Percentiles rank a stretch among this genome's conserved stretches.
Evolutionary conservation across 2,888 invertebrate species (phyloP).

Genomic region (Serrognathus titanus): DNA sequence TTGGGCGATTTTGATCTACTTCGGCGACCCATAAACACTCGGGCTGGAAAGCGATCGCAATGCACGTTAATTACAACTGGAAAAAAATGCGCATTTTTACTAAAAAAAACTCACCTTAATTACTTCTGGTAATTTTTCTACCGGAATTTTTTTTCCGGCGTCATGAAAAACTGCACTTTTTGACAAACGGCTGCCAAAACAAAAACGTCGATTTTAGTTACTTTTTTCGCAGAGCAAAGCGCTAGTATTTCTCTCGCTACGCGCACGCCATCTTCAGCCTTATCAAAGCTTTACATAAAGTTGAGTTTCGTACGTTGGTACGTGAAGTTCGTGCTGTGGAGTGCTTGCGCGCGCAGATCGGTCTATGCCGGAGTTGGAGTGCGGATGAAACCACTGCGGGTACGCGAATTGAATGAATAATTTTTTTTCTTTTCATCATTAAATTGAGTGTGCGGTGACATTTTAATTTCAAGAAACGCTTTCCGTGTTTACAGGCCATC

Average conservation of each 20-base stretch:
- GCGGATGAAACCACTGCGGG: constrained; percentile 38
- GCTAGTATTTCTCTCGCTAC: constrained; percentile 35
- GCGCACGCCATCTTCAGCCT: constrained; percentile 20
- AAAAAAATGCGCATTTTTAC: constrained; percentile 5
- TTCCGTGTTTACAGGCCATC: constrained; percentile 3
- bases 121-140: too few relatives aligned
- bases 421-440: constrained; percentile 20
- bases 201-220: constrained; percentile 47
- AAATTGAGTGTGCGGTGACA: constrained; percentile 15
- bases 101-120: too few relatives aligned
- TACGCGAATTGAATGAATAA: constrained; percentile 38
- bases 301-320: constrained; percentile 5
- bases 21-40: constrained; percentile 53
- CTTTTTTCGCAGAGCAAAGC: constrained; percentile 42
- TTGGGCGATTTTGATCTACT: constrained; percentile 52
- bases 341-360: constrained; percentile 25
- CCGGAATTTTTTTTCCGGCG: constrained; percentile 8
- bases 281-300: constrained; percentile 16
- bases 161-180: constrained; percentile 24
- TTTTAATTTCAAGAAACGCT: constrained; percentile 11
- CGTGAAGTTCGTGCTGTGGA: constrained; percentile 4
- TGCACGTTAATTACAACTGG: too few relatives aligned
- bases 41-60: neutral
- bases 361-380: constrained; percentile 29
- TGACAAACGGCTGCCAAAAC: constrained; percentile 26